Conservation (phyloP, 1,140 invertebrate species). For the Rhagoletis pomonella region DNA sequence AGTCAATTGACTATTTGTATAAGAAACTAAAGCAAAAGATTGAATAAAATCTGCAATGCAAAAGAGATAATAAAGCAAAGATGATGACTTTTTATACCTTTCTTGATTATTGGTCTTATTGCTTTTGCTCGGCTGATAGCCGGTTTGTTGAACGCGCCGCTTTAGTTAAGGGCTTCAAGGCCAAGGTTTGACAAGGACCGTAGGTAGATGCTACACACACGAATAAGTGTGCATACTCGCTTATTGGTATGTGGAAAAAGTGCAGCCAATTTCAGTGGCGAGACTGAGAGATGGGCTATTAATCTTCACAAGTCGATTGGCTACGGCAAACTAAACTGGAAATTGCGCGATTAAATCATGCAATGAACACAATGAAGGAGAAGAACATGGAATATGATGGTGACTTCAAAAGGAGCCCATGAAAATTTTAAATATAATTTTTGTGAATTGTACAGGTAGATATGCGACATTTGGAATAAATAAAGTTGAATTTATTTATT, state of each 20-base stretch:
- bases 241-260: background rate
- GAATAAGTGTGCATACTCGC: background rate
- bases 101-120: background rate
- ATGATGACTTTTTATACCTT: constrained; percentile 6
- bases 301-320: constrained; percentile 50
- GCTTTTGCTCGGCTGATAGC: background rate
- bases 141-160: constrained; percentile 26
- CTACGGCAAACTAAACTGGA: constrained; percentile 30
- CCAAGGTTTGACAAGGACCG: constrained; percentile 65
- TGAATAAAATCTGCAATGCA: constrained; percentile 13
- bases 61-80: constrained; percentile 25
- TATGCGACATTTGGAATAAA: too few species aligned
- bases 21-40: background rate
- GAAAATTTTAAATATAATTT: background rate
- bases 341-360: constrained; percentile 29
- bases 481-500: too few species aligned
- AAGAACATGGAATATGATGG: background rate
- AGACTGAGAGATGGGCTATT: constrained; percentile 21
- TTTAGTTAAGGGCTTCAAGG: constrained; percentile 73
- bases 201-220: constrained; percentile 14
- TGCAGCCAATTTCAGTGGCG: constrained; percentile 23
- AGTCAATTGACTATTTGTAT: background rate
- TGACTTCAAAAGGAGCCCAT: background rate
- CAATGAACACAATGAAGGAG: background rate
- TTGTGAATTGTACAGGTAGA: too few species aligned